Evolutionary conservation across 2,888 invertebrate species (phyloP), one percentile per base, ranked within the genome.

Genomic region (Nyleta sp.): DNA sequence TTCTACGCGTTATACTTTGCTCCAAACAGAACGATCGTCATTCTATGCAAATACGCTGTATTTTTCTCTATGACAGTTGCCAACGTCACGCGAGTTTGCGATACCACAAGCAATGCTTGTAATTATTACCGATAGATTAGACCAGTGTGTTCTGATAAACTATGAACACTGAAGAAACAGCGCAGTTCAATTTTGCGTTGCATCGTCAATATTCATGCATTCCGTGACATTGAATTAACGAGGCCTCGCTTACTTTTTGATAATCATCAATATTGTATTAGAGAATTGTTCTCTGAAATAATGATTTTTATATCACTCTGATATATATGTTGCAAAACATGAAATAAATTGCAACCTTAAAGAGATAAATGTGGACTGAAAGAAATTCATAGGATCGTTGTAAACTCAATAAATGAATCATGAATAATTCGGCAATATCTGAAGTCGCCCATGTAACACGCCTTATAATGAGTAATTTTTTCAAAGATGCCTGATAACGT

Each of bases 121-220:
- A 71, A 71, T 76, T 71, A 76, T 60, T 70, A 35, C 55, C 17
- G 31, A 71, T 71, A 65, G 71, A 76, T 76, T 71, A 76, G 50
- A 71, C 60, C 48, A n/a, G 24, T 53, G 22, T 40, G 42, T 55
- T 60, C 33, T 57, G 71, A 76, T 71, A 76, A 76, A 48, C 53
- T 18, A n/a, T 42, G 52, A 60, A 48, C 60, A 64, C 44, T 33
- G 40, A 67, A 75, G 55, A 48, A 59, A 59, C n/a, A 31, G 28
- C n/a, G 40, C 48, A 31, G 24, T 42, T 55, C 10, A 22, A 35
- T 17, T 44, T 35, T 24, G 31, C 28, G n/a, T 35, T 44, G 24
- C 17, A 55, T 38, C 40, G 11, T 50, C 35, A 40, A 20, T 31
- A 57, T 35, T 40, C 28, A 53, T 28, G 6, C 35, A 52, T 31